Evolutionary conservation across 1,140 invertebrate species (phyloP), one percentile per base, ranked within the genome.

Genomic region (Gerris buenoi): DNA sequence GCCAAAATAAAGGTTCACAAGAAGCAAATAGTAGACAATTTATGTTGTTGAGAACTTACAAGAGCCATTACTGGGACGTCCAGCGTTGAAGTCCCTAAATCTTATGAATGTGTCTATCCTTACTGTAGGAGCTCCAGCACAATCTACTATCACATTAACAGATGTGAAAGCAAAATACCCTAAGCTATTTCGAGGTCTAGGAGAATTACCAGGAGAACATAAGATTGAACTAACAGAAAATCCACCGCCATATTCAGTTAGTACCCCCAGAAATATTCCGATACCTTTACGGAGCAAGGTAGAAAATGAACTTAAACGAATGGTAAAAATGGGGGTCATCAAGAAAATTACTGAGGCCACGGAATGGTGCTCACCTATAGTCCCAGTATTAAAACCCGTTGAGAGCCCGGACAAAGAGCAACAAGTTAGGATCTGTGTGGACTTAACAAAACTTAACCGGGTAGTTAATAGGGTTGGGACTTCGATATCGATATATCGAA

Each of bases 351-450:
- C 72, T 28, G 68, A 72, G 60, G 72, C 73, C 10, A 75, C 74
- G 1, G 73, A 75, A 25, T 81, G 78, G 76, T 75, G 74, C 23
- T 70, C 75, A n/a, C 77, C 77, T 2, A 73, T 79, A 26, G 73
- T 80, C 3, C 65, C 73, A 5, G 76, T 78, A 2, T 72, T 46
- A 5, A 46, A 46, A 46, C 33, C 33, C 18, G 18, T 10, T 46
- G 18, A 46, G n/a, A n/a, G n/a, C 72, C 14, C 80, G 80, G 68
- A 64, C 70, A 23, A 71, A 74, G n/a, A n/a, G 18, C 63, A 73
- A 71, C 13, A 70, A 69, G 68, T 77, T 15, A 68, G 79, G 14
- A 62, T 81, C 1, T 79, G 76, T 66, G 76, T 76, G 10, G 79
- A 80, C 65, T 76, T 74, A 3, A 75, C 69, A 25, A 22, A 65